A percentile compares a stretch with the other conserved stretches of the same genome.
Conservation (phyloP, 2,888 invertebrate genomes). For the Drosophila subquinaria region DNA sequence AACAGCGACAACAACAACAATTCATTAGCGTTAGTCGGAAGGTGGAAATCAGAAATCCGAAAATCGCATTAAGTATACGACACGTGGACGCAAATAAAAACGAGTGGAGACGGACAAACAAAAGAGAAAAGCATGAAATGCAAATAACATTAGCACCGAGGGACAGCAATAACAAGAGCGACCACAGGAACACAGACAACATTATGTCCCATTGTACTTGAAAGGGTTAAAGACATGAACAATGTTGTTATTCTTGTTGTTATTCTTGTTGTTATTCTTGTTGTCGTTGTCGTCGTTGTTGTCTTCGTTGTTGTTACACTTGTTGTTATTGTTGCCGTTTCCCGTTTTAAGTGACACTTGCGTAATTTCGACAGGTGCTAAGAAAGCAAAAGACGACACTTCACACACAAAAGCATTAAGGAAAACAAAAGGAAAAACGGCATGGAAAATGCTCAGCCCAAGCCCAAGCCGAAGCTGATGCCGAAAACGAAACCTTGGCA, state of each 20-base stretch:
- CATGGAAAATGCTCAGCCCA: conserved; percentile 28
- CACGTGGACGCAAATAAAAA: conserved; percentile 37
- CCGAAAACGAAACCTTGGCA: conserved; percentile 31
- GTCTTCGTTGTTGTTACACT: conserved; percentile 22
- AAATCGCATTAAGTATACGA: conserved; percentile 54
- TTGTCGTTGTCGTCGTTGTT: conserved; percentile 20
- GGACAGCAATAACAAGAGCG: conserved; percentile 40
- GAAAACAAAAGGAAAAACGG: conserved; percentile 56
- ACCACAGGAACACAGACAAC: conserved; percentile 29
- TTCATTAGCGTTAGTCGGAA: conserved; percentile 58
- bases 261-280: conserved; percentile 32
- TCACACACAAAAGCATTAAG: conserved; percentile 55
- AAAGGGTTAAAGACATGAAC: conserved; percentile 64
- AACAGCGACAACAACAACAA: conserved; percentile 21
- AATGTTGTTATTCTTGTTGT: conserved; percentile 37
- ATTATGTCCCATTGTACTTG: conserved; percentile 47
- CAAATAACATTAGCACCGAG: conserved; percentile 57
- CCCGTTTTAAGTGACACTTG: conserved; percentile 70
- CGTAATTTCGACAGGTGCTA: conserved; percentile 76
- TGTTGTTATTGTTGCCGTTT: conserved; percentile 43
- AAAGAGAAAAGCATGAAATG: conserved; percentile 48
- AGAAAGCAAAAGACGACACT: conserved; percentile 59
- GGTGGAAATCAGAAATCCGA: conserved; percentile 44
- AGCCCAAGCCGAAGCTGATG: conserved; percentile 12
- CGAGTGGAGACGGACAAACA: conserved; percentile 7